phyloP scores from a whole-genome alignment of 2,797 vertebrate species.

The Echeneis naucrates region DNA sequence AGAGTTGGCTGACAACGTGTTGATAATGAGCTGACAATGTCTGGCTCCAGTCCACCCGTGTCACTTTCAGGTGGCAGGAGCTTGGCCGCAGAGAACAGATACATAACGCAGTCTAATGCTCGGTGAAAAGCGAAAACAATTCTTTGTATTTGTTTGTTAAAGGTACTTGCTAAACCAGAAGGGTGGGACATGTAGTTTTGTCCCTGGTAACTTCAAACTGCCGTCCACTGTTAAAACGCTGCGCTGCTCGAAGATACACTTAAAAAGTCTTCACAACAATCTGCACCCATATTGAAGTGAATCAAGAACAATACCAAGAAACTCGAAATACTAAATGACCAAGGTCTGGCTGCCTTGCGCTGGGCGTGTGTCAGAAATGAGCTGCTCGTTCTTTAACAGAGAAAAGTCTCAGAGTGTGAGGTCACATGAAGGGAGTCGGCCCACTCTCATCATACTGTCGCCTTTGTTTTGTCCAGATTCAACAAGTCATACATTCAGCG shows the following conservation, averaged over 20 bases:
- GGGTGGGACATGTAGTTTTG: slow-evolving; percentile 15
- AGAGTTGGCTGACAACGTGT: slow-evolving; percentile 60
- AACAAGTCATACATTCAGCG: slow-evolving; percentile 27
- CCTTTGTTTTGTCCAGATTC: slow-evolving; percentile 70
- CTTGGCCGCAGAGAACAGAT: slow-evolving; percentile 24
- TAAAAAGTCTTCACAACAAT: neutral
- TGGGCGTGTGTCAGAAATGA: slow-evolving; percentile 28
- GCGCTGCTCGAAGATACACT: neutral
- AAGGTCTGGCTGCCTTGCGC: slow-evolving; percentile 10
- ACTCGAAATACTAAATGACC: neutral
- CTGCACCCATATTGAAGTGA: neutral
- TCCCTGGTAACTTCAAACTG: no score
- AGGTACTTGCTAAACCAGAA: slow-evolving; percentile 40
- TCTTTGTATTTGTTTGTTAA: slow-evolving; percentile 32
- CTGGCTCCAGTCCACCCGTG: slow-evolving; percentile 61
- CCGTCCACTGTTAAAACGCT: slow-evolving; percentile 2
- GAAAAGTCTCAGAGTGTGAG: slow-evolving; percentile 52
- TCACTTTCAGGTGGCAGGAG: slow-evolving; percentile 45
- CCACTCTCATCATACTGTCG: slow-evolving; percentile 55
- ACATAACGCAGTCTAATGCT: slow-evolving; percentile 24
- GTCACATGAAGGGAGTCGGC: slow-evolving; percentile 61
- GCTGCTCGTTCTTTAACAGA: slow-evolving; percentile 51
- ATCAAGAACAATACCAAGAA: neutral
- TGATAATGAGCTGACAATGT: slow-evolving; percentile 72
- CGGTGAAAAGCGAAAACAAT: slow-evolving; percentile 38